Percentiles rank a stretch among this genome's conserved stretches.
phyloP scores from a whole-genome alignment of 2,888 invertebrate species.

The Anaspis maculata region DNA sequence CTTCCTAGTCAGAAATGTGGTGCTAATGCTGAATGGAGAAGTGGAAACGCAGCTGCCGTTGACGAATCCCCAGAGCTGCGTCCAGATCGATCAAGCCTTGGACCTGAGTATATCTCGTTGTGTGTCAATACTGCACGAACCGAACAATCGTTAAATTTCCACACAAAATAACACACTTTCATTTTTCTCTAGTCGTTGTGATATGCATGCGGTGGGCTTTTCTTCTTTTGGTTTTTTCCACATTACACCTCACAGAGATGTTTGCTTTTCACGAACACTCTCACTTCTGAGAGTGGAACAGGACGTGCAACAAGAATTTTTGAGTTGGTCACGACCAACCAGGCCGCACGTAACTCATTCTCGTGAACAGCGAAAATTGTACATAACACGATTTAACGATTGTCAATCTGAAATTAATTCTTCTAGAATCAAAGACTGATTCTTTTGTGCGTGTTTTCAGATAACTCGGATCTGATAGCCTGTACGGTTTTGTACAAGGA shows the following conservation, averaged over 20 bases:
- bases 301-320: too few species aligned
- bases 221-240: too few species aligned
- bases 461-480: slow-evolving; percentile 94
- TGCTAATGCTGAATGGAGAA: slow-evolving; percentile 71
- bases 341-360: too few species aligned
- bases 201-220: too few species aligned
- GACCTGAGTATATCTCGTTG: slow-evolving; percentile 75
- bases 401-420: slow-evolving; percentile 25
- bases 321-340: too few species aligned
- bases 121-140: slow-evolving; percentile 38
- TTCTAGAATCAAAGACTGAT: slow-evolving; percentile 2
- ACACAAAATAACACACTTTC: not conserved
- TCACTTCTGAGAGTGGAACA: too few species aligned
- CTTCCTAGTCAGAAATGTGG: slow-evolving; percentile 76
- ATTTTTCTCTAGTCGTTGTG: not conserved
- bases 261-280: slow-evolving; percentile 1
- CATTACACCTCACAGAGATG: not conserved
- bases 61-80: slow-evolving; percentile 78
- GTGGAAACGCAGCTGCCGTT: slow-evolving; percentile 81
- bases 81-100: slow-evolving; percentile 88
- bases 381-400: too few species aligned
- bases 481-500: slow-evolving; percentile 91
- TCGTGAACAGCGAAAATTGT: too few species aligned
- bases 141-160: slow-evolving; percentile 34
- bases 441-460: slow-evolving; percentile 53